Evolutionary conservation across 2,797 vertebrate genomes (phyloP).

Genomic region (Lateolabrax maculatus): DNA sequence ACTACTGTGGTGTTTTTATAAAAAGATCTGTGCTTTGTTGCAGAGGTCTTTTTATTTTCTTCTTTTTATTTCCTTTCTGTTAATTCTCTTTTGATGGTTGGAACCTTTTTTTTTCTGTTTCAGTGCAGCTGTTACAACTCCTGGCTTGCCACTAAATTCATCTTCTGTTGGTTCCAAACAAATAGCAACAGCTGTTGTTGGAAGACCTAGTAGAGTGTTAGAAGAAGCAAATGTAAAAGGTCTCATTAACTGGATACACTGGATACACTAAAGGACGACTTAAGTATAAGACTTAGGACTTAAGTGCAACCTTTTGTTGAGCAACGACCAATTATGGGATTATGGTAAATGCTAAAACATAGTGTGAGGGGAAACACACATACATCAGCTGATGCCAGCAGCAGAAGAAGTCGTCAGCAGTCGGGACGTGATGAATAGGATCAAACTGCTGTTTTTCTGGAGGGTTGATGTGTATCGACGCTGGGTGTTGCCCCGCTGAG

Average conservation of each 20-base stretch:
- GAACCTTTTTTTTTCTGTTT: neutral
- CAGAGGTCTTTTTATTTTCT: neutral
- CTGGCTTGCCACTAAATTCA: neutral
- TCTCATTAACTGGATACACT: neutral
- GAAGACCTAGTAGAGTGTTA: neutral
- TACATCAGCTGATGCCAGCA: neutral
- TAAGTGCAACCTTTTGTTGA: neutral
- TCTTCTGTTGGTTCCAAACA: neutral
- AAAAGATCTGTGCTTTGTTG: neutral
- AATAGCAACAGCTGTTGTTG: slow-evolving; percentile 3
- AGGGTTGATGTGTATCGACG: neutral
- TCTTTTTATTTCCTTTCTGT: neutral
- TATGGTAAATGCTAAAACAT: neutral
- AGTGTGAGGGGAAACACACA: neutral
- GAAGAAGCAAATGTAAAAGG: neutral
- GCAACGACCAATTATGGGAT: slow-evolving; percentile 1
- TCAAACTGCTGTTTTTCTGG: slow-evolving; percentile 9
- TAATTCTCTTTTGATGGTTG: neutral
- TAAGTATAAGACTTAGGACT: neutral
- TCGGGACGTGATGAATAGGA: neutral
- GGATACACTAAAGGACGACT: neutral
- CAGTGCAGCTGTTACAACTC: neutral
- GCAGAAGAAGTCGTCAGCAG: neutral
- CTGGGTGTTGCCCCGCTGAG: too few relatives aligned
- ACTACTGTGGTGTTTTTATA: neutral